Base-by-base conservation (phyloP, 2,888 invertebrate genomes). In the Yponomeuta cagnagella region DNA sequence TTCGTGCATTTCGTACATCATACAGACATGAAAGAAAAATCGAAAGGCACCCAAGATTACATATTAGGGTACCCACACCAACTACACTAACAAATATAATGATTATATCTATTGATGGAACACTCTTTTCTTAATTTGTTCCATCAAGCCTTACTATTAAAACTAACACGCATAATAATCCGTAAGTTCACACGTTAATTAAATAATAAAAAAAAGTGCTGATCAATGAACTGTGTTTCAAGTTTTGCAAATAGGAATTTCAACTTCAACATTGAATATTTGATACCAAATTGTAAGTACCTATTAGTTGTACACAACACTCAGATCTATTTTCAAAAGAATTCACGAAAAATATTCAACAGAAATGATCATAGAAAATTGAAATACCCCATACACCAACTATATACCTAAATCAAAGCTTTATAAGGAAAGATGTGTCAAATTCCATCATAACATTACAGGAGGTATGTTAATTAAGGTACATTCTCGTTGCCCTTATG, bases 1-100 rank as follows among this genome's bases (percentile, higher is more conserved):
- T 96, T 95, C 95, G 95, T 96, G 95, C 95, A 96, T 96, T 95
- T 96, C 95, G 93, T 95, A 95, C 94, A 95, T 95, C 94, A 95
- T 95, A 95, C 95, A 95, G 95, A 94, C 91, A 91, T 86, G 82
- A 84, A 82, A 77, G 76, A 70, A 76, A 72, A 90, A 91, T 86
- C 88, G 84, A 92, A 90, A 86, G 93, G 91, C 90, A 92, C 92
- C 93, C 92, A 82, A 58, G 87, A 88, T 89, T 92, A 93, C 87
- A 93, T 82, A 86, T 83, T 75, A 80, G 92, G 92, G 90, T 87
- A 88, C 91, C 90, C 82, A 90, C 90, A 91, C 90, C 88, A 79
- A 92, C 93, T 93, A 93, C 87, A 87, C 92, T 92, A 93, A 89
- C 84, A 88, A 89, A 89, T 87, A 92, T 87, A 88, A 83, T 89